These are phyloP conservation scores for Dendrolimus punctatus DNA, from an alignment of 1,140 invertebrate species.

Conservation along the genomic window DNA sequence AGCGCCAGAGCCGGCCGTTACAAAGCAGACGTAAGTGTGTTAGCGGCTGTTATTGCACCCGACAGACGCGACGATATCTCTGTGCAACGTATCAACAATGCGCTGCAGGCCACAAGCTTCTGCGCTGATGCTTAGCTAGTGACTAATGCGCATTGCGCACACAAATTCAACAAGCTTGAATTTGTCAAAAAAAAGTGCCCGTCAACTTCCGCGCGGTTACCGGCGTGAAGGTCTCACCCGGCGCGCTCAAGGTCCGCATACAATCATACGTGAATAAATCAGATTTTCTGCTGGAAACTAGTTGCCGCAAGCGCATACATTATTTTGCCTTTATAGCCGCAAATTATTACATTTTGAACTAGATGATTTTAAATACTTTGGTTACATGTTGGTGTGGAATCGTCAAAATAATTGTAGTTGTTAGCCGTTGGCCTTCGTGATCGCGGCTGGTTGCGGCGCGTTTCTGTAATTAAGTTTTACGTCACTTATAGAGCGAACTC, in stretches of 20 bases:
- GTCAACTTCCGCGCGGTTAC: conserved; percentile 69
- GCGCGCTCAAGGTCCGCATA: conserved; percentile 65
- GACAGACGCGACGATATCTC: conserved; percentile 37
- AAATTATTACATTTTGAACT: conserved; percentile 37
- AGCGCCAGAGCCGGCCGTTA: conserved; percentile 34
- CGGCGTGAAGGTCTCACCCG: conserved; percentile 63
- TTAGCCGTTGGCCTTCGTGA: conserved; percentile 52
- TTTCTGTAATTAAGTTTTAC: conserved; percentile 68
- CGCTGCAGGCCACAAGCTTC: conserved; percentile 43
- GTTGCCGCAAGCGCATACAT: conserved; percentile 35
- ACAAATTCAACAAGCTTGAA: conserved; percentile 61
- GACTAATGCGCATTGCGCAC: conserved; percentile 65
- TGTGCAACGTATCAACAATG: conserved; percentile 45
- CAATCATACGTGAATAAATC: conserved; percentile 66
- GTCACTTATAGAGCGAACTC: conserved; percentile 59
- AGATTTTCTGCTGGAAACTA: conserved; percentile 56
- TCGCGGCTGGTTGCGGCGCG: conserved; percentile 36
- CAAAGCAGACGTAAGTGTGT: conserved; percentile 58
- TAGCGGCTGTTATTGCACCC: conserved; percentile 58
- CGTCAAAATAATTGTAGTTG: conserved; percentile 58
- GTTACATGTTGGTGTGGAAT: conserved; percentile 38
- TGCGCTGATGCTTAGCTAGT: conserved; percentile 44
- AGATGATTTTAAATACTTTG: conserved; percentile 45
- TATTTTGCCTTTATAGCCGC: conserved; percentile 38
- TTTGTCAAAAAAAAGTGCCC: conserved; percentile 65